Percentiles rank a stretch among this genome's conserved stretches.
phyloP scores from a whole-genome alignment of 2,888 invertebrate genomes.

The Willowsia nigromaculata region DNA sequence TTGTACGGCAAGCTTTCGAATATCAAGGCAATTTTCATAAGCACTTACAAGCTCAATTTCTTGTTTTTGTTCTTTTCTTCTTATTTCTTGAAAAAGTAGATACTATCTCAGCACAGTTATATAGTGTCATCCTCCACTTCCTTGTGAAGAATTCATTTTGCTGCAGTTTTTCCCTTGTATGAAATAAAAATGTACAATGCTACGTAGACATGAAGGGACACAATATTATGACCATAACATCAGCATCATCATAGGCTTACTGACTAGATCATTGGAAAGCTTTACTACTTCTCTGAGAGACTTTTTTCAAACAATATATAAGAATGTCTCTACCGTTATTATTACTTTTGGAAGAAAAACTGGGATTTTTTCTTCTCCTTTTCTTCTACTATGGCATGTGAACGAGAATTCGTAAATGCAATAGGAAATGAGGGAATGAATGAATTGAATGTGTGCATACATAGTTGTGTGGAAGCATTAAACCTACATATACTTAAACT shows the following conservation, averaged over 20 bases:
- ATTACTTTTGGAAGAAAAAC: conserved; percentile 48
- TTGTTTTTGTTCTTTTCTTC: conserved; percentile 10
- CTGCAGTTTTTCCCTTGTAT: conserved; percentile 37
- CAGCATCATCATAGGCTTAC: conserved; percentile 40
- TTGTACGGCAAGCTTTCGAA: not conserved
- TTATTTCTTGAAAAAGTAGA: not conserved
- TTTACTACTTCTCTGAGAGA: conserved; percentile 1
- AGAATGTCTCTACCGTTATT: conserved; percentile 25
- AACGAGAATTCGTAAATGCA: conserved; percentile 12
- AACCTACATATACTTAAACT: not conserved
- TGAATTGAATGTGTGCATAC: conserved; percentile 22
- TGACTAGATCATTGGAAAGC: conserved; percentile 67
- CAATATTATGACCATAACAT: not conserved
- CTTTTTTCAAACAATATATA: conserved; percentile 14
- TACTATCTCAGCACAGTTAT: not conserved
- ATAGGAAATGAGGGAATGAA: conserved; percentile 39
- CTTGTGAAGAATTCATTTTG: not conserved
- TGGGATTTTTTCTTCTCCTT: conserved; percentile 33
- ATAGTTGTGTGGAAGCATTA: not conserved
- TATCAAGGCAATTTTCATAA: conserved; percentile 57
- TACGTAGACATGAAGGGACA: not conserved
- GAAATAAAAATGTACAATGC: conserved; percentile 45
- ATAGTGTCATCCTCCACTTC: conserved; percentile 23
- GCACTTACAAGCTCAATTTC: conserved; percentile 61
- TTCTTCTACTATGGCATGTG: conserved; percentile 5